These are phyloP conservation scores for Drosophila seguyi DNA, from an alignment of 1,140 invertebrate genomes.

Conservation along the genomic window DNA sequence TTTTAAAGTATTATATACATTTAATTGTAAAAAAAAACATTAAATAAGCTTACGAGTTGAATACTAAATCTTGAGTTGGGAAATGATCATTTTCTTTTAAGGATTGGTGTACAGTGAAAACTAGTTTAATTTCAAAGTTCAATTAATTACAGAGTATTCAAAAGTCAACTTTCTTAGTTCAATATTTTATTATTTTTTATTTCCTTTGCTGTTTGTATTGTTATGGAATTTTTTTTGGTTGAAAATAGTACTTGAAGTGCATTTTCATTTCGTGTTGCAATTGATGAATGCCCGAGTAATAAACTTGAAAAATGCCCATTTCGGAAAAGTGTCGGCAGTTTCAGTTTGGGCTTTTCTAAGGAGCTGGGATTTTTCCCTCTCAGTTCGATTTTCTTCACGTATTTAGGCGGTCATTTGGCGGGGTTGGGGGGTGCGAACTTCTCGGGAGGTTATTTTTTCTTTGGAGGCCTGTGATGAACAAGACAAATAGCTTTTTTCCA, in stretches of 20 bases:
- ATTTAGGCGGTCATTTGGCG: constrained; percentile 22
- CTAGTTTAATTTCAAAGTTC: background rate
- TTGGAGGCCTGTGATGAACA: constrained; percentile 40
- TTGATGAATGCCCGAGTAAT: constrained; percentile 72
- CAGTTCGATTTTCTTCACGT: constrained; percentile 37
- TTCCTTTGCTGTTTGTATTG: constrained; percentile 18
- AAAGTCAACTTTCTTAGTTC: background rate
- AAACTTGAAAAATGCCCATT: constrained; percentile 75
- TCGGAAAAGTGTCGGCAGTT: constrained; percentile 31
- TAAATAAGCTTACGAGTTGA: too few relatives aligned
- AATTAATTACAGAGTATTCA: background rate
- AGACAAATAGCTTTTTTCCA: constrained; percentile 63
- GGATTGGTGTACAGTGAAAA: too few relatives aligned
- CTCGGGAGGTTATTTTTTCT: background rate
- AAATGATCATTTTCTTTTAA: too few relatives aligned
- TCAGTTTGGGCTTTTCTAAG: constrained; percentile 14
- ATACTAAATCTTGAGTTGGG: too few relatives aligned
- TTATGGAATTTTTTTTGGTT: constrained; percentile 36
- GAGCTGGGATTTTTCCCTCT: constrained; percentile 18
- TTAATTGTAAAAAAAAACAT: too few relatives aligned
- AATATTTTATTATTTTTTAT: constrained; percentile 6
- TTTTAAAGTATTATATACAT: too few relatives aligned
- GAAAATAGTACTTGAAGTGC: constrained; percentile 63
- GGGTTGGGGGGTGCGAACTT: constrained; percentile 15
- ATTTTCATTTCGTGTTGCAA: constrained; percentile 63